Percentiles rank a stretch among this genome's conserved stretches.
Evolutionary conservation across 1,140 invertebrate genomes (phyloP).

Genomic region (Bombus fervidus): DNA sequence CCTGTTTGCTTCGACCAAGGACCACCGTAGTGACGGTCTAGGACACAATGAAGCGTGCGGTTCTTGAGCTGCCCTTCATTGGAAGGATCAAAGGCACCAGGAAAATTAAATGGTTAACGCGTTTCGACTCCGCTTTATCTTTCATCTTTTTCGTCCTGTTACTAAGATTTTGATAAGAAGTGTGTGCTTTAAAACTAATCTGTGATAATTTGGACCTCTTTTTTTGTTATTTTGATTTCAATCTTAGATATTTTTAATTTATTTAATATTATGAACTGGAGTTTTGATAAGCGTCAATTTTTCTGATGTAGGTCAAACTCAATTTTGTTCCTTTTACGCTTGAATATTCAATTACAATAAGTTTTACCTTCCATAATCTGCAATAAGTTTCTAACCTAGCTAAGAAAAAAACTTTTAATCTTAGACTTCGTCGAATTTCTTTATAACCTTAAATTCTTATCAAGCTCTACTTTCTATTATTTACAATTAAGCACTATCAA

Average conservation of each 20-base stretch:
- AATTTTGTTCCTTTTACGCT: too few relatives aligned
- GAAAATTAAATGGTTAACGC: constrained; percentile 20
- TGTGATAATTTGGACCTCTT: too few relatives aligned
- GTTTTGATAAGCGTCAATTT: too few relatives aligned
- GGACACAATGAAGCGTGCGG: constrained; percentile 9
- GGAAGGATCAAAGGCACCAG: constrained; percentile 3
- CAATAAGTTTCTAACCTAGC: too few relatives aligned
- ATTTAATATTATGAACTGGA: not conserved
- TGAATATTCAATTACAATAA: too few relatives aligned
- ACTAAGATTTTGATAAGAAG: not conserved
- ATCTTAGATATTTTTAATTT: not conserved
- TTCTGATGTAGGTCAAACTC: too few relatives aligned
- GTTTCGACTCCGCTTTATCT: not conserved
- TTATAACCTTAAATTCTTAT: too few relatives aligned
- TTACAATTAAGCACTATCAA: too few relatives aligned
- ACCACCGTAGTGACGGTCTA: constrained; percentile 33
- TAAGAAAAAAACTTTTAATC: too few relatives aligned
- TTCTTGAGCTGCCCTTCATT: constrained; percentile 25
- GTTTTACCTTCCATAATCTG: too few relatives aligned
- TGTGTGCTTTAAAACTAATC: not conserved
- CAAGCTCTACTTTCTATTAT: too few relatives aligned
- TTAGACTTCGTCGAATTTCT: too few relatives aligned
- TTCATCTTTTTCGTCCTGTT: not conserved
- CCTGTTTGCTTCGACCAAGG: constrained; percentile 65
- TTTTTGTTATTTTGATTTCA: not conserved